Base-by-base conservation (phyloP, 2,797 vertebrate genomes). In the Sciaenops ocellatus region DNA sequence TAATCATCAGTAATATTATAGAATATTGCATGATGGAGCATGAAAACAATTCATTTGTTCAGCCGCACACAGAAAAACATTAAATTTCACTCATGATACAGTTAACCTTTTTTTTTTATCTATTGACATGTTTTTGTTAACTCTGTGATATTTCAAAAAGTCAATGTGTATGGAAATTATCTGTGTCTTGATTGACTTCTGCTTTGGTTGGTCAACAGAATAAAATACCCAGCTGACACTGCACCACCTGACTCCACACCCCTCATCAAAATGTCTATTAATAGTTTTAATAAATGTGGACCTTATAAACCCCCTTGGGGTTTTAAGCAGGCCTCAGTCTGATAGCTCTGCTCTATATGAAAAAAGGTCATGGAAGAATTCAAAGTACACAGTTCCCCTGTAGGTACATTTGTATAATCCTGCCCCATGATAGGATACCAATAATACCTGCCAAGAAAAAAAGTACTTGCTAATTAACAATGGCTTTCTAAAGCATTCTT, bases 231-330 rank as follows among this genome's bases (percentile, higher is more conserved):
- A 71, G 78, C 83, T 84, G 84, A 75, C 77, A 28, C 51, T 5
- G 66, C 76, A 73, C 55, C 50, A 74, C 52, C 78, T 70, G 77
- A 74, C 79, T 74, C 84, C 61, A 38, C 70, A 68, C 9, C 52
- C 59, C 17, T 85, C 68, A 72, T 79, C 70, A 66, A 78, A 78
- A 85, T 76, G 66, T 79, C 81, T 90, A 87, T 80, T 87, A 80
- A 86, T 86, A 88, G 80, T 44, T 51, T 80, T 85, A 86, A 83
- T 90, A 85, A 82, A 44, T 26, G 68, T 28, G 71, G 70, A 63
- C 82, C 79, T 82, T 79, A 38, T 86, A 80, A 87, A 87, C 67
- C 47, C 64, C 17, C 15, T n/a, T n/a, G 54, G 62, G 69, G 71
- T 66, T 85, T 82, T 75, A 50, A 80, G 56, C 10, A 44, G 61